Percentiles rank a stretch among this genome's conserved stretches.
Conservation (phyloP, 2,797 vertebrate genomes). For the Limnodromus scolopaceus region DNA sequence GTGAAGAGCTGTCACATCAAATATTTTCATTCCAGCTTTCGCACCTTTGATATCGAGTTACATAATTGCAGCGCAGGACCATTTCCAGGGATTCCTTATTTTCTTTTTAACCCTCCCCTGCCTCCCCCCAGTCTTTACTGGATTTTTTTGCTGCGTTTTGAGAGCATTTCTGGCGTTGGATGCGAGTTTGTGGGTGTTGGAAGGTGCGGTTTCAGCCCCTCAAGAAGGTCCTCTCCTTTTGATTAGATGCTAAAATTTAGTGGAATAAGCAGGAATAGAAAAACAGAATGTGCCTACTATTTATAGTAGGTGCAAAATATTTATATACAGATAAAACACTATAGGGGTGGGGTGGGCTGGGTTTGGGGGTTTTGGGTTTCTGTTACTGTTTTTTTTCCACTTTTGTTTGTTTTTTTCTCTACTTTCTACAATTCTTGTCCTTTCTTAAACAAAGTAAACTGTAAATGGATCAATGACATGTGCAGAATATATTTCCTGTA, state of each 20-base stretch:
- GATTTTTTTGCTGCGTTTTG: constrained; percentile 11
- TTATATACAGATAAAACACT: background rate
- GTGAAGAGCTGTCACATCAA: constrained; percentile 77
- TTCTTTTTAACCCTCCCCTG: background rate
- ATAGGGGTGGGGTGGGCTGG: background rate
- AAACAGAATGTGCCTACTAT: background rate
- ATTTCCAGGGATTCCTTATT: constrained; percentile 53
- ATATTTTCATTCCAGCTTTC: constrained; percentile 74
- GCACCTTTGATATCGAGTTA: constrained; percentile 68
- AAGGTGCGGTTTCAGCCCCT: background rate
- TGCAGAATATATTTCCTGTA: background rate
- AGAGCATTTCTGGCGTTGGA: background rate
- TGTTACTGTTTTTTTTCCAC: background rate
- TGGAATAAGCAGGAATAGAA: background rate
- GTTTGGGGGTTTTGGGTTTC: too few species aligned
- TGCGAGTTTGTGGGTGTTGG: background rate
- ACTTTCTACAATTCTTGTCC: background rate
- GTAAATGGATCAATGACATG: background rate
- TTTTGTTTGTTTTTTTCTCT: accelerated
- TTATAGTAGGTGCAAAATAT: background rate
- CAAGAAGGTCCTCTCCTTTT: background rate
- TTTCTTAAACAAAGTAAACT: background rate
- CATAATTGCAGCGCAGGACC: constrained; percentile 31
- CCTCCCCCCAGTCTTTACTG: background rate
- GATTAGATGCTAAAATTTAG: background rate